Percentiles rank a stretch among this genome's conserved stretches.
Conservation (phyloP, 2,797 vertebrate species). For the Spheniscus humboldti region DNA sequence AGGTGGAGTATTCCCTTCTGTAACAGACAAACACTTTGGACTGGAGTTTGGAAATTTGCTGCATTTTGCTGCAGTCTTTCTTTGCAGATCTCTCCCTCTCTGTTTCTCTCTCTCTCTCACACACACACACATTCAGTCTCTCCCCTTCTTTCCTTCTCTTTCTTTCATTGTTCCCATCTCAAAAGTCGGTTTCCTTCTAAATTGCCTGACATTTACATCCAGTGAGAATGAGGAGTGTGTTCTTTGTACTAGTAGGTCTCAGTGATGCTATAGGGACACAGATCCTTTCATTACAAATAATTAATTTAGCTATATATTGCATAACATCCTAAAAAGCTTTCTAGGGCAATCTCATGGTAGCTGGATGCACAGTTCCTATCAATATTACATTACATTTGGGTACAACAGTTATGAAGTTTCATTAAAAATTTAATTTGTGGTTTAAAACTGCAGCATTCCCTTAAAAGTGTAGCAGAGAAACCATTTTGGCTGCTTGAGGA, state of each 20-base stretch:
- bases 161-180: not conserved
- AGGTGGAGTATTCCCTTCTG: constrained; percentile 10
- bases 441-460: constrained; percentile 70
- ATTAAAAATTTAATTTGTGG: constrained; percentile 81
- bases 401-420: constrained; percentile 69
- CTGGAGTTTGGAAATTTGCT: constrained; percentile 45
- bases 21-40: not conserved
- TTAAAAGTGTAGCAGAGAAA: constrained; percentile 49
- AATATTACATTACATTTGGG: constrained; percentile 71
- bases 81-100: constrained; percentile 52
- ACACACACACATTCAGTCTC: not conserved
- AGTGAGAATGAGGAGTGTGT: not conserved
- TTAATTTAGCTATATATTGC: constrained; percentile 75
- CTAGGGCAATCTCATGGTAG: constrained; percentile 64
- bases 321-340: constrained; percentile 78
- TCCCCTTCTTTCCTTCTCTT: not conserved
- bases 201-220: constrained; percentile 30
- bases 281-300: constrained; percentile 74
- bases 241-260: constrained; percentile 42
- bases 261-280: constrained; percentile 36
- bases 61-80: constrained; percentile 68
- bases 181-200: not conserved
- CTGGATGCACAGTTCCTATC: constrained; percentile 71
- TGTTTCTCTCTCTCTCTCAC: not conserved
- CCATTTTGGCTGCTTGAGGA: not conserved